Evolutionary conservation across 2,888 invertebrate genomes (phyloP), one percentile per base, ranked within the genome.

Genomic region (Cataglyphis livida): DNA sequence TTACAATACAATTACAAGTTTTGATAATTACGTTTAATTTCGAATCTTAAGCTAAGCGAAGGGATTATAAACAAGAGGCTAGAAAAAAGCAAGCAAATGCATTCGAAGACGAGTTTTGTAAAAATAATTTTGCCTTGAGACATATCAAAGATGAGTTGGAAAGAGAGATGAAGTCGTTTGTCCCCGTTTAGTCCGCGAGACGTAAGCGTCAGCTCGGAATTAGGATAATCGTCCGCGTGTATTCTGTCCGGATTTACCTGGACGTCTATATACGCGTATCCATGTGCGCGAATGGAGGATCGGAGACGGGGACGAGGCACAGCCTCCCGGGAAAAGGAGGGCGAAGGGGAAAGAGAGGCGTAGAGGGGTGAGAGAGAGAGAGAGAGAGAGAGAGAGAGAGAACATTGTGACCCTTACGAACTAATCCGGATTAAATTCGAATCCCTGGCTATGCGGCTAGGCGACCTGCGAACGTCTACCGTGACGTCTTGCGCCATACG

Each of bases 351-450:
- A 1, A 1, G n/a, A 0, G n/a, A 51, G n/a, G n/a, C 6, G 18
- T 3, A n/a, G n/a, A 18, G 18, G 6, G 18, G 28, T 28, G 28
- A 28, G 28, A 28, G 28, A 91, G 18, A 92, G 92, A 25, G 5
- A 15, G 44, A 48, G 48, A 48, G 6, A 48, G 48, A 48, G 48
- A 81, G 90, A 91, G 91, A 91, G 18, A 92, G 89, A 92, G 92
- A 93, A 93, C 93, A 94, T 93, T 93, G 92, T 94, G 94, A 94
- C 94, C 94, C 94, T 94, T 92, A 91, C 90, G 88, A 91, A 92
- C 93, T 94, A 94, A 94, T 94, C 94, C 94, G 94, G 94, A 94
- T 94, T 94, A 94, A 93, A 91, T 91, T 90, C 89, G 89, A 93
- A 93, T 93, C 92, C 92, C 92, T 89, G 92, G 91, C 91, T 92